phyloP scores from a whole-genome alignment of 2,888 invertebrate species.

The Tipula unca region DNA sequence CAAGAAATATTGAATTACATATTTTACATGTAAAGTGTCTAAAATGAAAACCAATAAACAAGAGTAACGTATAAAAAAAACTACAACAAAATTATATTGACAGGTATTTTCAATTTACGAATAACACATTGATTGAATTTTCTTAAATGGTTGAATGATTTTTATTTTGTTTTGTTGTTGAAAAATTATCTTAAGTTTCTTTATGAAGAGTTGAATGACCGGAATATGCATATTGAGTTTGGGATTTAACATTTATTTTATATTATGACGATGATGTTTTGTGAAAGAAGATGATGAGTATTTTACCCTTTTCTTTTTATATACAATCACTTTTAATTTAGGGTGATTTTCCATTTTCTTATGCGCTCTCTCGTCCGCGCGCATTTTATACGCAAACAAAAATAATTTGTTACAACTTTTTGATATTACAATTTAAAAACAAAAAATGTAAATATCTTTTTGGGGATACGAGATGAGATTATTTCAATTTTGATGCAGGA shows the following conservation, averaged over 20 bases:
- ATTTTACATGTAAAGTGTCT: not conserved
- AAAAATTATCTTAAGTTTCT: not conserved
- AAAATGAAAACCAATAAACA: not conserved
- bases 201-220: not conserved
- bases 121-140: not conserved
- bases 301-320: not conserved
- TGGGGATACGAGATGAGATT: not conserved
- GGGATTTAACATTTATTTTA: not conserved
- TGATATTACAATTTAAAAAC: not conserved
- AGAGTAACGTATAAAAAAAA: not conserved
- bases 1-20: conserved; percentile 14
- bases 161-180: not conserved
- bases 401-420: not conserved
- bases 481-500: not conserved
- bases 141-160: not conserved
- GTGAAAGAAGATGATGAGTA: not conserved
- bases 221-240: not conserved
- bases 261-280: not conserved
- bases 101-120: not conserved
- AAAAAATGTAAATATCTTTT: not conserved
- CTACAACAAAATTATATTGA: not conserved
- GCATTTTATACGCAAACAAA: not conserved
- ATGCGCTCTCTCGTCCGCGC: not conserved
- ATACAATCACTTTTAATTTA: not conserved
- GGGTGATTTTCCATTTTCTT: not conserved